Percentiles rank a stretch among this genome's conserved stretches.
These are phyloP conservation scores for Porites lobata DNA, from an alignment of 92 coral and sea anemone genomes.

Conservation along the genomic window DNA sequence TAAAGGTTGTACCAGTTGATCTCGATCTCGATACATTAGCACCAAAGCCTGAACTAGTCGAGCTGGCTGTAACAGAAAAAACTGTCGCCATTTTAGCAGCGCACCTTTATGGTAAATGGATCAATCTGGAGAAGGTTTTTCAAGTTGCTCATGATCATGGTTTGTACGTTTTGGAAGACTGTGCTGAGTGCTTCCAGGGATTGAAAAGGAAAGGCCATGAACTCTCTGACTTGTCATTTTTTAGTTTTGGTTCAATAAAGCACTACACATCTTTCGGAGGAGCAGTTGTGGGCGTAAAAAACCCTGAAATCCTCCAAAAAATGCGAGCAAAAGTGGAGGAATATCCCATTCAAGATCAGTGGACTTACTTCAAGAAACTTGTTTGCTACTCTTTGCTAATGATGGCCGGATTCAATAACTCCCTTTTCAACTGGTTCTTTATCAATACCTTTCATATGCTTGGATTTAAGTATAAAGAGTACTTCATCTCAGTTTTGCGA, in stretches of 20 bases:
- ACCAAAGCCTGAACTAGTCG: conserved; percentile 91
- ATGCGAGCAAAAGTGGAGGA: conserved; percentile 82
- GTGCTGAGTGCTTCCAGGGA: conserved; percentile 98
- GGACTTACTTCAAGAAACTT: conserved; percentile 77
- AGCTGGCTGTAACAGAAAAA: conserved; percentile 83
- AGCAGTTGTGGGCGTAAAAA: conserved; percentile 77
- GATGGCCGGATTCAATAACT: conserved; percentile 55
- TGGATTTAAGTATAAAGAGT: conserved; percentile 80
- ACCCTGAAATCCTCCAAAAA: conserved; percentile 71
- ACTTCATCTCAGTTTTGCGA: conserved; percentile 84
- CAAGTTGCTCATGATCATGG: conserved; percentile 78
- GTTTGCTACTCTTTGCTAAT: conserved; percentile 81
- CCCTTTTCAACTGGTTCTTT: conserved; percentile 62
- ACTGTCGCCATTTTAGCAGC: conserved; percentile 95
- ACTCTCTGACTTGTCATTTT: conserved; percentile 83
- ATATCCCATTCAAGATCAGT: conserved; percentile 81
- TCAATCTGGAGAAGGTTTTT: conserved; percentile 76
- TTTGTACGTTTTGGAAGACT: conserved; percentile 89
- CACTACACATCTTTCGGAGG: conserved; percentile 94
- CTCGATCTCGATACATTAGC: conserved; percentile 86
- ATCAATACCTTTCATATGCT: conserved; percentile 63
- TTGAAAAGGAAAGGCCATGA: conserved; percentile 79
- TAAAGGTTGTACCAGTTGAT: conserved; percentile 90
- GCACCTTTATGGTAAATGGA: conserved; percentile 96
- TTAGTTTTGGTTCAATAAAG: conserved; percentile 97